A percentile compares a stretch with the other conserved stretches of the same genome.
Conservation (phyloP, 53 echinoderm and acorn worm species). For the Mesocentrotus franciscanus region DNA sequence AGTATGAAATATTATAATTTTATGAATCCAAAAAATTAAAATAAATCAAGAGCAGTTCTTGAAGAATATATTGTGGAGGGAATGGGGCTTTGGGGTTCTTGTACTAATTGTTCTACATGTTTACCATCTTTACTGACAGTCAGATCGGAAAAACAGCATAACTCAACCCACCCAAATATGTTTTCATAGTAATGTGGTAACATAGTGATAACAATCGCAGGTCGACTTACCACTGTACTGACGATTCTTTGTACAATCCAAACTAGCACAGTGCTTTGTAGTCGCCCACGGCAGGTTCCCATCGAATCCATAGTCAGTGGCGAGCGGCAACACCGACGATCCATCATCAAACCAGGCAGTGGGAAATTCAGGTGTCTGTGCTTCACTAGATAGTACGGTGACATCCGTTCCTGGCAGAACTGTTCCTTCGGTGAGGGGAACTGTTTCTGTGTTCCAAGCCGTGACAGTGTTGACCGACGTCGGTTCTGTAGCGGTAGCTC, state of each 20-base stretch:
- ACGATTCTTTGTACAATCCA: neutral
- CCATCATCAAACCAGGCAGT: neutral
- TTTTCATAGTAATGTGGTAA: no score
- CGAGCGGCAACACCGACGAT: neutral
- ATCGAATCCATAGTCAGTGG: neutral
- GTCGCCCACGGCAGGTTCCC: neutral
- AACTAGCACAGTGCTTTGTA: conserved; percentile 24
- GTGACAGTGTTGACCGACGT: neutral
- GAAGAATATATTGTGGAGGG: no score
- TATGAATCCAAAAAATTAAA: no score
- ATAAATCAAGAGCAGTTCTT: no score
- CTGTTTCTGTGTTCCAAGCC: neutral
- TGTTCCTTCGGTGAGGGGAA: neutral
- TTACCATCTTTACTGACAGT: neutral
- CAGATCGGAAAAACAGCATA: neutral
- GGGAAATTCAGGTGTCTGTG: neutral
- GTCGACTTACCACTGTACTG: neutral
- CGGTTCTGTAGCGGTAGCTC: neutral
- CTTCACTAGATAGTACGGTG: neutral
- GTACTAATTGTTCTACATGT: no score
- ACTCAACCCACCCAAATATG: no score
- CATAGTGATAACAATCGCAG: neutral
- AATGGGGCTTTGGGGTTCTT: no score
- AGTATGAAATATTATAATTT: no score
- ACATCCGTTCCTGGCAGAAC: neutral